phyloP scores from a whole-genome alignment of 2,888 invertebrate genomes.

The Seira sanloemensis region DNA sequence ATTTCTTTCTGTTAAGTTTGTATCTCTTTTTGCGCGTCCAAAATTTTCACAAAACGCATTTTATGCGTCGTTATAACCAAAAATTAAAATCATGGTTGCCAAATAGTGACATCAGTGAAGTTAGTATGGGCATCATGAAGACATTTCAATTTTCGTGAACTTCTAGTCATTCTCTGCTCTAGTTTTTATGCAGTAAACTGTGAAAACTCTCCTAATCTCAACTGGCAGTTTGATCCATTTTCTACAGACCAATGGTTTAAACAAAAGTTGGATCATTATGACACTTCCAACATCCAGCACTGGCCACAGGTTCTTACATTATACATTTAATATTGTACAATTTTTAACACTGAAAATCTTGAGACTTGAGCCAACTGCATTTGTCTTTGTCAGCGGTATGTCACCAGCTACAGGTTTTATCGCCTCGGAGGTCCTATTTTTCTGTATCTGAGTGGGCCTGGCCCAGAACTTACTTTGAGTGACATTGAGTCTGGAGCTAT shows the following conservation, averaged over 20 bases:
- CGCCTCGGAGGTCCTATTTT: conserved; percentile 56
- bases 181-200: background rate
- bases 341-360: no score
- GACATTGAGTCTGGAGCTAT: conserved; percentile 49
- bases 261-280: conserved; percentile 60
- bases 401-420: conserved; percentile 47
- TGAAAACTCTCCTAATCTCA: conserved; percentile 20
- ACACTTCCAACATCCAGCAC: conserved; percentile 21
- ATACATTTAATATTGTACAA: no score
- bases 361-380: conserved; percentile 1
- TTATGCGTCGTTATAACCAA: background rate
- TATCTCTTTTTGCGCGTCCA: background rate
- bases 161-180: conserved; percentile 15
- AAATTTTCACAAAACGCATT: no score
- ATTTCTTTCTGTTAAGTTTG: no score
- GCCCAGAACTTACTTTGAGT: conserved; percentile 26
- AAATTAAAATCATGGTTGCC: background rate
- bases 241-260: conserved; percentile 59
- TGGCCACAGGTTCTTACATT: conserved; percentile 67
- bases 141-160: conserved; percentile 14
- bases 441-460: conserved; percentile 45
- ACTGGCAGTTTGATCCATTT: conserved; percentile 55
- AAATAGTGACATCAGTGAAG: conserved; percentile 13
- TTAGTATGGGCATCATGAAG: no score
- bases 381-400: conserved; percentile 45